These are phyloP conservation scores for Megaceryle maxima DNA, from an alignment of 2,113 vertebrate genomes.

Conservation along the genomic window DNA sequence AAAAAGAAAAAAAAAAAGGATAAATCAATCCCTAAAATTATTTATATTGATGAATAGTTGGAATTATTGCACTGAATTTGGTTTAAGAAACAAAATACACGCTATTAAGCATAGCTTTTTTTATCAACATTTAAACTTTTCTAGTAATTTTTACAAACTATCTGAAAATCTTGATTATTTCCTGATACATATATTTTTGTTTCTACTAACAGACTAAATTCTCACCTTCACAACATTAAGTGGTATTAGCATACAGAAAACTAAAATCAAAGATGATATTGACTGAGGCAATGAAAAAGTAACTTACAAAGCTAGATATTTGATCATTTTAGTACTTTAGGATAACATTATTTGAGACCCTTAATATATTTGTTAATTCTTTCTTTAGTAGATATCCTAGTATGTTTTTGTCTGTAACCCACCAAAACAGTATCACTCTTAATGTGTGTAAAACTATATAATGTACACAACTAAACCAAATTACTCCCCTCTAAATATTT, in stretches of 20 bases:
- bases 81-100: not conserved
- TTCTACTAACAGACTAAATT: not conserved
- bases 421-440: not conserved
- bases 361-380: not conserved
- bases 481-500: not conserved
- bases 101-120: too few relatives aligned
- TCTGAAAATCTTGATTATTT: not conserved
- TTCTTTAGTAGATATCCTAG: not conserved
- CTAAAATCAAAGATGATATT: not conserved
- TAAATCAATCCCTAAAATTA: not conserved
- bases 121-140: not conserved
- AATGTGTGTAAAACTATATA: not conserved
- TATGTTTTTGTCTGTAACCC: not conserved
- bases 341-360: not conserved
- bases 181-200: not conserved
- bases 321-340: not conserved
- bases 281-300: not conserved
- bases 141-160: not conserved
- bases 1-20: too few relatives aligned
- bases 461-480: not conserved
- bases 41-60: not conserved
- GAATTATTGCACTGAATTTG: not conserved
- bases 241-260: not conserved
- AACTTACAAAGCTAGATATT: not conserved
- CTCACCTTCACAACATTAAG: not conserved